A percentile compares a stretch with the other conserved stretches of the same genome.
These are phyloP conservation scores for Hesperophylax magnus DNA, from an alignment of 1,140 invertebrate genomes.

Conservation along the genomic window DNA sequence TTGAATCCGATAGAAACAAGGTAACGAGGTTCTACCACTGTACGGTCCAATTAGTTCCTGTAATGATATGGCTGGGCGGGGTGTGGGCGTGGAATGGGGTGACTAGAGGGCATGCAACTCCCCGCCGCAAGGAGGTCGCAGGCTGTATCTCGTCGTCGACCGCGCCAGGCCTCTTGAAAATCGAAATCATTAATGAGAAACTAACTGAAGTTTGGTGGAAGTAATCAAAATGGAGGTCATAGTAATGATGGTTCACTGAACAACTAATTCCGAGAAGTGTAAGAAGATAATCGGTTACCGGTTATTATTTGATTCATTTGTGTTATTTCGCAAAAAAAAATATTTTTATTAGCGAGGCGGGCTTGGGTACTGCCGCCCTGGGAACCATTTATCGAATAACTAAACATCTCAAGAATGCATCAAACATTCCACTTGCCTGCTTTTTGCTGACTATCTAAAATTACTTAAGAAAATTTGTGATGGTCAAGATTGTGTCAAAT, in stretches of 20 bases:
- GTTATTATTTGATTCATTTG: too few relatives aligned
- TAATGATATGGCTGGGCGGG: slow-evolving; percentile 20
- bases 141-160: neutral
- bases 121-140: neutral
- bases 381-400: too few relatives aligned
- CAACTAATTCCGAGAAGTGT: neutral
- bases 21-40: slow-evolving; percentile 23
- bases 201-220: neutral
- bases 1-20: neutral
- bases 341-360: too few relatives aligned
- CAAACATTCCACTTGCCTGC: too few relatives aligned
- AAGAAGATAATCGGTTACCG: too few relatives aligned
- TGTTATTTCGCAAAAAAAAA: too few relatives aligned
- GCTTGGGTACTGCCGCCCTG: too few relatives aligned
- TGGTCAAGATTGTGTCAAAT: too few relatives aligned
- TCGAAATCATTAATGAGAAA: slow-evolving; percentile 17
- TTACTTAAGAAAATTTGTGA: too few relatives aligned
- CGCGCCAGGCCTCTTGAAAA: neutral
- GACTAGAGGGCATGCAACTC: neutral
- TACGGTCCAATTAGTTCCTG: slow-evolving; percentile 22
- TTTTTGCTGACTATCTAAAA: too few relatives aligned
- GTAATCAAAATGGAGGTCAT: neutral
- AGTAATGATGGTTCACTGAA: neutral
- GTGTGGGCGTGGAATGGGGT: too few relatives aligned
- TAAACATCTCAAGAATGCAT: too few relatives aligned